A percentile compares a stretch with the other conserved stretches of the same genome.
phyloP scores from a whole-genome alignment of 2,113 vertebrate genomes.

The Hypomesus transpacificus region DNA sequence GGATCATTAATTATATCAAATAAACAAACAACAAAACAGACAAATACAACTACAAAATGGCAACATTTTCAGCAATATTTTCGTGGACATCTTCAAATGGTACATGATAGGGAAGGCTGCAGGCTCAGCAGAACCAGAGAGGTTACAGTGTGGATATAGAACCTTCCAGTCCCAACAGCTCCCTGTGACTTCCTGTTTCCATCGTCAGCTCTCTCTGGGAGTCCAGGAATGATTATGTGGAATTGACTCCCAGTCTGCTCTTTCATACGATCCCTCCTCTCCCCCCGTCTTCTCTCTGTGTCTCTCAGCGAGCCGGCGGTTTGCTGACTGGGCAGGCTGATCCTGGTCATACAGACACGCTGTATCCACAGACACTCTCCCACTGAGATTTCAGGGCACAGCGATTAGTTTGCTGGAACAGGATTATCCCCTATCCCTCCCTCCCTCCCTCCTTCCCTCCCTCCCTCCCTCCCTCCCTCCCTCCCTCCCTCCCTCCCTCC shows the following conservation, averaged over 20 bases:
- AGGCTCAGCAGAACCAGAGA: too few species aligned
- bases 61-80: too few species aligned
- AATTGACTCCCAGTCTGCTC: conserved; percentile 1
- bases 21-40: too few species aligned
- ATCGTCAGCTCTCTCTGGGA: background rate
- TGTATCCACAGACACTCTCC: background rate
- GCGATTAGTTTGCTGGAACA: conserved; percentile 6
- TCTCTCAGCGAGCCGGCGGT: too few species aligned
- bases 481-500: background rate
- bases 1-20: too few species aligned
- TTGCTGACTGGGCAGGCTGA: background rate
- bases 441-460: background rate
- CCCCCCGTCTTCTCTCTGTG: too few species aligned
- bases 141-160: too few species aligned
- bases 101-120: too few species aligned
- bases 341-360: background rate
- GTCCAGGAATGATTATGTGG: background rate
- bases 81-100: too few species aligned
- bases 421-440: background rate
- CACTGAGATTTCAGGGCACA: background rate
- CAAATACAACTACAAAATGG: too few species aligned
- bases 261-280: background rate
- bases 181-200: background rate
- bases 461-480: too few species aligned
- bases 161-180: too few species aligned